Conservation (phyloP, 1,140 invertebrate species). For the Magallana angulata region DNA sequence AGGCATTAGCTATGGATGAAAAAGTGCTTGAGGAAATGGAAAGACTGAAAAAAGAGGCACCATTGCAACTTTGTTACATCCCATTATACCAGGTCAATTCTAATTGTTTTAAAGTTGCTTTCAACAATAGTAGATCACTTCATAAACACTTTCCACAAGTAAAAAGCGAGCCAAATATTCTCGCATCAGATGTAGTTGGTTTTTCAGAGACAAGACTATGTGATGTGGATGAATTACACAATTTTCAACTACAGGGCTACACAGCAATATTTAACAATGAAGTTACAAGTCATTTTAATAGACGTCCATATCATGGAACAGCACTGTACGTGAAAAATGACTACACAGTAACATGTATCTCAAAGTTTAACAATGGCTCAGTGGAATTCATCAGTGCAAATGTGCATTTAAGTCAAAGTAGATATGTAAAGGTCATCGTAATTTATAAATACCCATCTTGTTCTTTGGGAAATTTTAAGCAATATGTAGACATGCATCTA, state of each 20-base stretch:
- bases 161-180: slow-evolving; percentile 17
- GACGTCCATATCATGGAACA: slow-evolving; percentile 23
- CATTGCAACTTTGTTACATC: slow-evolving; percentile 3
- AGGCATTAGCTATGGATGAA: slow-evolving; percentile 32
- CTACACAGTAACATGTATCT: background rate
- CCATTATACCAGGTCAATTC: background rate
- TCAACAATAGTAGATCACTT: background rate
- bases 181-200: slow-evolving; percentile 42
- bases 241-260: background rate
- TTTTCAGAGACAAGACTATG: slow-evolving; percentile 45
- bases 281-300: background rate
- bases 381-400: slow-evolving; percentile 33
- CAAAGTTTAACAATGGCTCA: background rate
- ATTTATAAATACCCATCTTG: slow-evolving; percentile 40
- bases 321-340: slow-evolving; percentile 24
- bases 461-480: slow-evolving; percentile 24
- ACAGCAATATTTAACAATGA: background rate
- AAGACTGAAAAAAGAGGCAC: slow-evolving; percentile 27
- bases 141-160: slow-evolving; percentile 19
- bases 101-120: background rate
- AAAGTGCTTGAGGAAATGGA: slow-evolving; percentile 42
- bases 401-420: background rate
- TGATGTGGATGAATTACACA: slow-evolving; percentile 2
- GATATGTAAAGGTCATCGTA: slow-evolving; percentile 12
- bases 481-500: background rate